Evolutionary conservation across 2,888 invertebrate genomes (phyloP), one percentile per base, ranked within the genome.

Genomic region (Diplolepis rosae): DNA sequence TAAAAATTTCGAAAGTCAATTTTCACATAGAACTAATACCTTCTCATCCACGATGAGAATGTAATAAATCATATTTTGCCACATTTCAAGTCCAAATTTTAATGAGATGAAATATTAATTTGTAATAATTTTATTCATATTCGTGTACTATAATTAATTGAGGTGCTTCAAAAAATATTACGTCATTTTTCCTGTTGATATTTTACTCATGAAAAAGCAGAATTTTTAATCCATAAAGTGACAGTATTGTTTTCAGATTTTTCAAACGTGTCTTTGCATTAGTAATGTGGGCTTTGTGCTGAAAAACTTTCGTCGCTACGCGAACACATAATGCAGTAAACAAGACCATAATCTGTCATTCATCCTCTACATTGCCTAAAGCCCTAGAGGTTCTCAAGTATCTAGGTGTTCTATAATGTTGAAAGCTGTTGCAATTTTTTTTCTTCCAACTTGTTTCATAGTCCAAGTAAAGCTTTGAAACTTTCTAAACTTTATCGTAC

Each of bases 341-440:
- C 39, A 39, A 35, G 61, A n/a, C 24, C 24, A 39, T 61, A 39
- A 61, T 61, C 61, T 61, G 39, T 9, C 27, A 39, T 39, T n/a
- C n/a, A 61, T 61, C 39, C 27, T 27, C 11, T n/a, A 4, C 39
- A 9, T 39, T n/a, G 61, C 39, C 61, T 27, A 1, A 4, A n/a
- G 39, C 24, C 50, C 27, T 27, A 1, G 6, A n/a, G 39, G 61
- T 2, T 39, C 39, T 42, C 15, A 27, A 39, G 27, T 61, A 61
- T 18, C 18, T 24, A n/a, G 39, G 35, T 39, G 61, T 61, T 24
- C n/a, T 22, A 4, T 61, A 39, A 61, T 61, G 61, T 39, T 61
- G 24, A 61, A 61, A 61, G 61, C 61, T 24, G 35, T 39, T 39
- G 56, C 32, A 56, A 56, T 56, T 56, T 32, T 56, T 56, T 56